Base-by-base conservation (phyloP, 2,113 vertebrate species). In the Pristiophorus japonicus region DNA sequence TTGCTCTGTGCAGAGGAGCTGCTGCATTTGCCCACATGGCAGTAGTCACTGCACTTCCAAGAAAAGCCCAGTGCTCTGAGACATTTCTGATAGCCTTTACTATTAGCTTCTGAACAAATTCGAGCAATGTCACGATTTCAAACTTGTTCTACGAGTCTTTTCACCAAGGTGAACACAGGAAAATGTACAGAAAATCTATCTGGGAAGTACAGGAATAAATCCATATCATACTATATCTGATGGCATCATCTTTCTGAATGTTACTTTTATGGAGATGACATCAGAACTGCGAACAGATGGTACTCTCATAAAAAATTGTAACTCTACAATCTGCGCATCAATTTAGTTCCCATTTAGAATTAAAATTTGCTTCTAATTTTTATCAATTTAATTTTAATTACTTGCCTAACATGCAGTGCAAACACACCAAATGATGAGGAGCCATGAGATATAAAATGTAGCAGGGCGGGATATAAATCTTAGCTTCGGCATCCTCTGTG, bases 341-440 rank as follows among this genome's bases (percentile, higher is more conserved):
- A 66, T 94, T 94, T 94, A 94, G 42, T 67, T 94, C 38, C 63
- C 22, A 94, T 94, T 94, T 94, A 94, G 65, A 94, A 94, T 70
- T 67, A 45, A 94, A 47, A 70, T 67, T 94, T 94, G 45, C 65
- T 67, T 70, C 62, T 14, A 45, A 66, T 67, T 70, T 30, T 67
- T 70, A 47, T 94, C 63, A 70, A 70, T 70, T 67, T 94, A 66
- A 38, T 94, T 65, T 65, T 66, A 67, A 94, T 94, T 94, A 67
- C 65, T 94, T 70, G 65, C 92, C 92, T 27, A 94, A 55, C 87
- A 94, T 42, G 38, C 22, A 24, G 22, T 27, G 45, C 1, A 94
- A 67, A 70, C 92, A 94, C 38, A 67, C 24, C 63, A 66, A 63
- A 94, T 94, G 24, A 94, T 42, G 92, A 47, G 63, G 38, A 94